These are phyloP conservation scores for Cenopis cana DNA, from an alignment of 2,888 invertebrate species.

Conservation along the genomic window DNA sequence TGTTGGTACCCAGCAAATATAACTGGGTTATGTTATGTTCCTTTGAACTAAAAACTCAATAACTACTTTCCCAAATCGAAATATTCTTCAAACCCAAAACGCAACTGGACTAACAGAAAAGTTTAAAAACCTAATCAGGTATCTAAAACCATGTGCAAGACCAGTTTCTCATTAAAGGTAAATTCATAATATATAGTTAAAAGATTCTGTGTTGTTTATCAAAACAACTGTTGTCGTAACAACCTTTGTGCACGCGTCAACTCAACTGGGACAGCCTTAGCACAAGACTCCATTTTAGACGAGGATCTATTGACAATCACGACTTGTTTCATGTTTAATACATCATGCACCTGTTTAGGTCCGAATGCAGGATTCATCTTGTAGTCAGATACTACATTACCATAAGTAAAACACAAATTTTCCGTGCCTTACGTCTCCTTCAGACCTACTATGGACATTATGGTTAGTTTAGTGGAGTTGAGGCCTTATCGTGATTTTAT, in stretches of 20 bases:
- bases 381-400: conserved; percentile 4
- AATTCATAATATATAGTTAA: background rate
- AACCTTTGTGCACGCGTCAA: conserved; percentile 25
- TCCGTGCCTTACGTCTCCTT: background rate
- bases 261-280: conserved; percentile 27
- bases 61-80: too few species aligned
- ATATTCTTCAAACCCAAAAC: too few species aligned
- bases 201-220: background rate
- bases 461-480: background rate
- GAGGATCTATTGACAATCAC: conserved; percentile 23
- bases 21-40: too few species aligned
- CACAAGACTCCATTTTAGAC: conserved; percentile 30
- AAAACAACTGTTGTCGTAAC: conserved; percentile 3
- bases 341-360: conserved; percentile 37
- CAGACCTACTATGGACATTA: conserved; percentile 9
- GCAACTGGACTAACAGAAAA: too few species aligned
- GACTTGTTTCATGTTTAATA: conserved; percentile 35
- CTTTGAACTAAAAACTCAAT: too few species aligned
- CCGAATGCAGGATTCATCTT: conserved; percentile 15
- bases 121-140: too few species aligned
- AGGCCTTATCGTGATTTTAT: conserved; percentile 2
- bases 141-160: background rate
- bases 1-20: too few species aligned
- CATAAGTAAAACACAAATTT: conserved; percentile 10
- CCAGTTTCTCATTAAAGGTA: background rate